Evolutionary conservation across 2,888 invertebrate genomes (phyloP), one percentile per base, ranked within the genome.

Genomic region (Iselma pallidipennis): DNA sequence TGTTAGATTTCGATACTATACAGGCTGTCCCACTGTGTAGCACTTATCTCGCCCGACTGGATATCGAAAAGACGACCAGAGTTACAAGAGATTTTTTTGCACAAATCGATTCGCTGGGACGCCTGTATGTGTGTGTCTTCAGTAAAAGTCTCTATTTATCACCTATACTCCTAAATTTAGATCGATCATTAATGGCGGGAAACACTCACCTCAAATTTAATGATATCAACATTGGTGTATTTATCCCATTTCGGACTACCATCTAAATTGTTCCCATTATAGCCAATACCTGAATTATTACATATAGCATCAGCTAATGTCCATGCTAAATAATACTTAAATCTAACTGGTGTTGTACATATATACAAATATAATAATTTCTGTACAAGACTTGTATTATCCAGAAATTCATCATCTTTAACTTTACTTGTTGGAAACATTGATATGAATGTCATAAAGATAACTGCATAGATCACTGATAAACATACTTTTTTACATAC

Each of bases 281-380:
- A 94, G 14, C 94, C 95, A 77, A 98, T 87, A 1, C 98, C 98
- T 19, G 94, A 92, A 79, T 95, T 93, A 81, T 98, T 97, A 81
- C 95, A 96, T 70, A 97, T 91, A 1, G 95, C 94, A 81, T 98
- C 98, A 5, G 96, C 95, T 74, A 97, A 85, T 60, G 94, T 85
- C 97, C 97, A 98, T n/a, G 96, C 97, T 80, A 96, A 94, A 83
- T 97, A 97, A 84, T 97, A 98, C 84, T 96, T 96, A 82, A 92
- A 91, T 69, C 96, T 88, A 63, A 90, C 90, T 64, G 92, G 85
- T 69, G 92, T 86, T 55, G 95, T 94, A 49, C 91, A 87, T 67
- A 89, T 82, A 74, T 88, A 82, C 68, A 95, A 83, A 83, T 91
- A 96, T 80, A 91, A 88, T 76, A 92, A 87, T 79, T 88, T 90